Evolutionary conservation across 2,797 vertebrate species (phyloP).

Genomic region (Esox lucius): DNA sequence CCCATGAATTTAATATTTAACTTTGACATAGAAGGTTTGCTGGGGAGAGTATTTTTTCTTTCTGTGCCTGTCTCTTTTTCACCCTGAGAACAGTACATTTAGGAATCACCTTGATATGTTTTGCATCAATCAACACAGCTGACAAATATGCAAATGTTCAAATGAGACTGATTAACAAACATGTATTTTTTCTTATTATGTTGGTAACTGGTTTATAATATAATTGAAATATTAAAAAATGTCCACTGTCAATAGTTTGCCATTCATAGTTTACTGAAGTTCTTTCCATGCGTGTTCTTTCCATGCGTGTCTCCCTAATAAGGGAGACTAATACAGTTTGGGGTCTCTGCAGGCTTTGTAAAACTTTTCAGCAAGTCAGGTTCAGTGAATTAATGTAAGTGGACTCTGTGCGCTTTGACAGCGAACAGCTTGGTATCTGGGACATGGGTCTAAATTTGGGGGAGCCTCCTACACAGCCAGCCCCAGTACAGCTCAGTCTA

Average conservation of each 20-base stretch:
- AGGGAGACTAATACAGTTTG: neutral
- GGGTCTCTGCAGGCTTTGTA: neutral
- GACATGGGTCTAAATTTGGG: constrained; percentile 49
- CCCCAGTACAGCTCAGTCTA: constrained; percentile 33
- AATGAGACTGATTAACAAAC: too few relatives aligned
- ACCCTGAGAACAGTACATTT: neutral
- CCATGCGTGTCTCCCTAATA: neutral
- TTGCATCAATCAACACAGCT: neutral
- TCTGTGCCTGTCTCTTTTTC: neutral
- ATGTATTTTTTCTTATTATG: too few relatives aligned
- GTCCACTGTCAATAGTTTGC: neutral
- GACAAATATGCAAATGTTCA: neutral
- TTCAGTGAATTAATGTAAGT: neutral
- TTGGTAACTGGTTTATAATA: neutral
- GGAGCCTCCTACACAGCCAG: constrained; percentile 30
- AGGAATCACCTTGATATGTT: neutral
- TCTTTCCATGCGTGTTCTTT: neutral
- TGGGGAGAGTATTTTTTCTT: neutral
- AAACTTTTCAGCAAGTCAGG: neutral
- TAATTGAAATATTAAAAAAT: neutral
- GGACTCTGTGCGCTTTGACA: constrained; percentile 20
- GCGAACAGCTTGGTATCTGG: constrained; percentile 54
- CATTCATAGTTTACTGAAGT: neutral
- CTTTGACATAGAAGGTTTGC: neutral
- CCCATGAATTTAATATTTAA: neutral